Percentiles rank a stretch among this genome's conserved stretches.
Conservation (phyloP, 2,113 vertebrate species). For the Myrmophylax atrothorax region DNA sequence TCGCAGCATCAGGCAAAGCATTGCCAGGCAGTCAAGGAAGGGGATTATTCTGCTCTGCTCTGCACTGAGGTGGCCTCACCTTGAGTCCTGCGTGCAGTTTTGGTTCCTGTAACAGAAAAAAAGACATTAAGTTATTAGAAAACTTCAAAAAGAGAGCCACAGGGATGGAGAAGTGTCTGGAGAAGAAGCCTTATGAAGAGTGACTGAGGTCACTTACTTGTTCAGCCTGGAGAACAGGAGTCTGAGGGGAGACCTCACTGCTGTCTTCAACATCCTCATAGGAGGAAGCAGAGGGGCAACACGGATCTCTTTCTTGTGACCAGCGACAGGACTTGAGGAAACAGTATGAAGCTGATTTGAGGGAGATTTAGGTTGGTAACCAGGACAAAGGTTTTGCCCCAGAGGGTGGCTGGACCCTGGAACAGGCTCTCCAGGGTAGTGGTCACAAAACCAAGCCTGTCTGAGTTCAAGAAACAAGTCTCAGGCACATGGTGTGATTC, state of each 20-base stretch:
- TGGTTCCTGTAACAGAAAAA: not conserved
- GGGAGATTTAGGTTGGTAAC: not conserved
- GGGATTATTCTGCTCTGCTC: not conserved
- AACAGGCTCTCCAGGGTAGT: not conserved
- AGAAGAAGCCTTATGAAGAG: not conserved
- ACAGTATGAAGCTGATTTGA: not conserved
- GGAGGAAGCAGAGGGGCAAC: fast-evolving
- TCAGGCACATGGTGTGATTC: not conserved
- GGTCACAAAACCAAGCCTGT: not conserved
- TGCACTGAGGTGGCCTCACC: not conserved
- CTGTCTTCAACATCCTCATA: not conserved
- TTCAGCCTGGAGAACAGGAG: not conserved
- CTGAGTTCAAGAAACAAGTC: not conserved
- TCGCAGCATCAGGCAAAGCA: not conserved
- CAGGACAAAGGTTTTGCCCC: no score
- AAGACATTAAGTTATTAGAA: not conserved
- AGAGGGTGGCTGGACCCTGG: not conserved
- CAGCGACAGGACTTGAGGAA: not conserved
- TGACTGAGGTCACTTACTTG: not conserved
- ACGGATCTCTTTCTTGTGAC: not conserved
- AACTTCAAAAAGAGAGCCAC: not conserved
- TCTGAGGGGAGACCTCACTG: not conserved
- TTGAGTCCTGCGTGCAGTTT: fast-evolving
- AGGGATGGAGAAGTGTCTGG: not conserved
- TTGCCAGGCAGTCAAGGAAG: fast-evolving